Conservation (phyloP, 2,888 invertebrate genomes). For the Cataglyphis altisquamis region DNA sequence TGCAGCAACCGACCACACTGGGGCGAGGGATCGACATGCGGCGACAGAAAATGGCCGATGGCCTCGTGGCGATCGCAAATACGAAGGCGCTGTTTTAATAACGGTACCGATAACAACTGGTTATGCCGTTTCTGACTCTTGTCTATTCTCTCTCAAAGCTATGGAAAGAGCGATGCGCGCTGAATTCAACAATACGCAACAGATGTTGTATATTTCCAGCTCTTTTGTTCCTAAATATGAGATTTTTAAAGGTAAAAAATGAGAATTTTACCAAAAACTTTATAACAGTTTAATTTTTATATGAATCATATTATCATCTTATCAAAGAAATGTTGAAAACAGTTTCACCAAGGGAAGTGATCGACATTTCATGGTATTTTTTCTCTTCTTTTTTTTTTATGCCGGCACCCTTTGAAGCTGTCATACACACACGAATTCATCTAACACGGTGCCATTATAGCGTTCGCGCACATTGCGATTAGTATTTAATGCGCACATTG, state of each 20-base stretch:
- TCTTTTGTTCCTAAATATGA: conserved; percentile 17
- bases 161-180: background rate
- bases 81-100: conserved; percentile 50
- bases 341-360: conserved; percentile 55
- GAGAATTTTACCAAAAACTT: background rate
- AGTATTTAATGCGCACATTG: conserved; percentile 85
- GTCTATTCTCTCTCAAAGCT: conserved; percentile 1
- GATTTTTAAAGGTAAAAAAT: conserved; percentile 12
- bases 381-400: conserved; percentile 58
- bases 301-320: background rate
- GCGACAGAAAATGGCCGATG: conserved; percentile 70
- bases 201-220: background rate
- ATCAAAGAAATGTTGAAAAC: conserved; percentile 33
- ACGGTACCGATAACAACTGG: conserved; percentile 12
- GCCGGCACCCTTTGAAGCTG: conserved; percentile 79
- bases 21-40: conserved; percentile 34
- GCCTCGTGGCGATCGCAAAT: conserved; percentile 68
- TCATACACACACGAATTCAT: conserved; percentile 62
- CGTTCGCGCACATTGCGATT: conserved; percentile 81
- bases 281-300: background rate
- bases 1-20: conserved; percentile 52
- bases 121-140: conserved; percentile 3
- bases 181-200: conserved; percentile 22
- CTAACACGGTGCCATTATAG: conserved; percentile 73
- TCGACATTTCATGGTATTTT: conserved; percentile 18